phyloP scores from a whole-genome alignment of 2,113 vertebrate genomes.

The Brienomyrus longianalis region DNA sequence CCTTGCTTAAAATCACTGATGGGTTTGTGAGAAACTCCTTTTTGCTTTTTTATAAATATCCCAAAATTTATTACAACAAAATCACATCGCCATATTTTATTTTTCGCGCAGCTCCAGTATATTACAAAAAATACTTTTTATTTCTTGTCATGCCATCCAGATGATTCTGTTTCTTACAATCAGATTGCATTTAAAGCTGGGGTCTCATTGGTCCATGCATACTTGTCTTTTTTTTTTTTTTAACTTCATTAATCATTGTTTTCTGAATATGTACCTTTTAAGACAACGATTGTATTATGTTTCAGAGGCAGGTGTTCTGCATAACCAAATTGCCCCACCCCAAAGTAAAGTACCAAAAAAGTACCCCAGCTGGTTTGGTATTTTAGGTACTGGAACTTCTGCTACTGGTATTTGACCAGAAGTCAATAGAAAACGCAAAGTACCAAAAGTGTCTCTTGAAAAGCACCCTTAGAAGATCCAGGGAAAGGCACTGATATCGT shows the following conservation, averaged over 20 bases:
- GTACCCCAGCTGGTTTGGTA: neutral
- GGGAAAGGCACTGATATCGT: constrained; percentile 21
- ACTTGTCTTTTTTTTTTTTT: neutral
- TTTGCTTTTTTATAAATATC: neutral
- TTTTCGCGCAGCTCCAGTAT: neutral
- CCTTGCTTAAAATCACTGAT: neutral
- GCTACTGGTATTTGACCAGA: too few species aligned
- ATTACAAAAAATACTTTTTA: neutral
- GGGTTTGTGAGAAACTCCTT: neutral
- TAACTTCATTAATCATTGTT: neutral
- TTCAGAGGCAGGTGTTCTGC: neutral
- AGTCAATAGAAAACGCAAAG: neutral
- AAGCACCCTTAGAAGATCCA: neutral
- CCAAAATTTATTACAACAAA: neutral
- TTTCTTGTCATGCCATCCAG: neutral
- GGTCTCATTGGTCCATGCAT: neutral
- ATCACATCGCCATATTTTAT: neutral
- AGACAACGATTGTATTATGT: neutral
- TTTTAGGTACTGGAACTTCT: neutral
- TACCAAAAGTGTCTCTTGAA: neutral
- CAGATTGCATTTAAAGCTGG: too few species aligned
- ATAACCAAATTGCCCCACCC: neutral
- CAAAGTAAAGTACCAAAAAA: neutral
- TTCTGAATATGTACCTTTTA: neutral
- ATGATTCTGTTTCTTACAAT: neutral